A percentile compares a stretch with the other conserved stretches of the same genome.
phyloP scores from a whole-genome alignment of 2,797 vertebrate genomes.

The Crenichthys baileyi region DNA sequence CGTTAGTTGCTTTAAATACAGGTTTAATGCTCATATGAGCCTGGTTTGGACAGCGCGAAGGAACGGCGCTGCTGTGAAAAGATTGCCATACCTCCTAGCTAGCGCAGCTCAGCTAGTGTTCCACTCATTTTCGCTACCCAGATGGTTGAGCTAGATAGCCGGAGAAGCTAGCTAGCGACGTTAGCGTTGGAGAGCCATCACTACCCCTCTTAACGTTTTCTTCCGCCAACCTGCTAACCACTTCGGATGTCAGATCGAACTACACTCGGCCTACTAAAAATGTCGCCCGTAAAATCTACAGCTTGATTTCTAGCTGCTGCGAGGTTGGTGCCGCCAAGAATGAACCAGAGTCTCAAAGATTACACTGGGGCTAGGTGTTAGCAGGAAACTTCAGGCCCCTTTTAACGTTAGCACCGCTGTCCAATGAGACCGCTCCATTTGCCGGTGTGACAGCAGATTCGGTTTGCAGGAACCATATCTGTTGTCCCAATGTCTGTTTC shows the following conservation, averaged over 20 bases:
- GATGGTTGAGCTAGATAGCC: slow-evolving; percentile 6
- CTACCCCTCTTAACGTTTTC: slow-evolving; percentile 7
- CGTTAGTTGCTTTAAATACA: neutral
- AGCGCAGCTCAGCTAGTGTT: slow-evolving; percentile 26
- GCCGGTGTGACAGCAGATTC: slow-evolving; percentile 23
- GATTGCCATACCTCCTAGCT: slow-evolving; percentile 15
- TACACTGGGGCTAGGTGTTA: slow-evolving; percentile 43
- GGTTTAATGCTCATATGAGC: neutral
- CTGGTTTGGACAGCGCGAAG: neutral
- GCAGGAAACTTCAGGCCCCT: slow-evolving; percentile 64
- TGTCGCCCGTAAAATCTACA: neutral
- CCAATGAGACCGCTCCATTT: slow-evolving; percentile 58
- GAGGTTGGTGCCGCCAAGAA: slow-evolving; percentile 34
- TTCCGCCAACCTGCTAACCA: neutral
- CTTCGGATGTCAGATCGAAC: neutral
- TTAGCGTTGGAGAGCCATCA: slow-evolving; percentile 56
- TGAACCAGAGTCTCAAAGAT: slow-evolving; percentile 28
- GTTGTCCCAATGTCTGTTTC: too few species aligned
- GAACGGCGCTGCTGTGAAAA: neutral
- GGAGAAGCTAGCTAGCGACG: slow-evolving; percentile 53
- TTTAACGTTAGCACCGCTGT: slow-evolving; percentile 28
- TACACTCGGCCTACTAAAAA: neutral
- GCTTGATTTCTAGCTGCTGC: slow-evolving; percentile 2
- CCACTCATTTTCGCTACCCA: slow-evolving; percentile 42
- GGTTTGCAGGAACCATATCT: neutral